phyloP scores from a whole-genome alignment of 2,888 invertebrate species.

The Cheilosia vulpina region DNA sequence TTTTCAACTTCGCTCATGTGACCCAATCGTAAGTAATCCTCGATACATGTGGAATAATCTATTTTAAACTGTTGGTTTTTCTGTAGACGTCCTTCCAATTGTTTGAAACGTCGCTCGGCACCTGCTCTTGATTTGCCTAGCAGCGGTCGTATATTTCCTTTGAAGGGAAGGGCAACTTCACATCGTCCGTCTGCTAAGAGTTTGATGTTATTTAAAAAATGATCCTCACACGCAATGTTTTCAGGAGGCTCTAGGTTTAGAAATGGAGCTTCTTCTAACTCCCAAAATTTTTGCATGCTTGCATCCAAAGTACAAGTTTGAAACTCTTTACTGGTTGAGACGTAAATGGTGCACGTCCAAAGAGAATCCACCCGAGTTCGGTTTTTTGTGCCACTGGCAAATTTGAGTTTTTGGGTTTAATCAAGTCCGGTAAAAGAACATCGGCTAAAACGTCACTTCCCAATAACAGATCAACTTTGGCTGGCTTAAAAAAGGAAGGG shows the following conservation, averaged over 20 bases:
- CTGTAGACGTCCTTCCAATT: slow-evolving; percentile 7
- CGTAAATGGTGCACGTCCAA: neutral
- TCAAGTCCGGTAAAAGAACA: neutral
- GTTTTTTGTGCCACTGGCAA: neutral
- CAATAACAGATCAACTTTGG: neutral
- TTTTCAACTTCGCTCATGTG: slow-evolving; percentile 1
- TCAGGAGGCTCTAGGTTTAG: slow-evolving; percentile 1
- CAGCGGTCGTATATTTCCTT: neutral
- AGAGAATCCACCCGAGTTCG: slow-evolving; percentile 5
- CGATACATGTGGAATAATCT: slow-evolving; percentile 7
- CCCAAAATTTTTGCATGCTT: slow-evolving; percentile 39
- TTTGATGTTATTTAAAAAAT: slow-evolving; percentile 10
- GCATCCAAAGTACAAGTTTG: neutral
- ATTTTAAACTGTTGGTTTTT: neutral
- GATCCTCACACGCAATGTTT: slow-evolving; percentile 28
- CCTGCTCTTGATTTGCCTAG: slow-evolving; percentile 38
- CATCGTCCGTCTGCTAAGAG: slow-evolving; percentile 11
- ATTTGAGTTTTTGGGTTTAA: neutral
- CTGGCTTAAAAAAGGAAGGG: neutral
- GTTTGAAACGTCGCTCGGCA: slow-evolving; percentile 1
- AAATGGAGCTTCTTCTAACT: slow-evolving; percentile 32
- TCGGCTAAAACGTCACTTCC: slow-evolving; percentile 1
- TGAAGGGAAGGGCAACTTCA: slow-evolving; percentile 47
- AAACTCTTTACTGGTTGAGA: neutral
- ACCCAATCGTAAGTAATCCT: slow-evolving; percentile 10